These are phyloP conservation scores for Linyphia triangularis DNA, from an alignment of 2,888 invertebrate genomes.

Conservation along the genomic window DNA sequence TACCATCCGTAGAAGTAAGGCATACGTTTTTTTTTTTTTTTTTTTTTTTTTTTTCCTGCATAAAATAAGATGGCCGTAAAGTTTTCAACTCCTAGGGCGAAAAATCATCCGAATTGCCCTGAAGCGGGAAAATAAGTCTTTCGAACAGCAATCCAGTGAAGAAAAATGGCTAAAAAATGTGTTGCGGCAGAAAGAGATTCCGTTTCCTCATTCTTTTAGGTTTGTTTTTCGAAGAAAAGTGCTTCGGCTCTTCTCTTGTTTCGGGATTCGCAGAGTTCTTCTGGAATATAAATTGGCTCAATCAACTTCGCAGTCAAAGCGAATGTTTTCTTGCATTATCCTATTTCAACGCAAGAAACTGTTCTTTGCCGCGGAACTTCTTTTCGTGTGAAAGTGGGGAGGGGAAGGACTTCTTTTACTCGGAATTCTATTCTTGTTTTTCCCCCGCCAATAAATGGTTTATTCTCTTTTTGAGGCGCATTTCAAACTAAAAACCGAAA, in stretches of 20 bases:
- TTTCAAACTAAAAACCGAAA: neutral
- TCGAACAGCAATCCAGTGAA: neutral
- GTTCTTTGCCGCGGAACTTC: no score
- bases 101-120: neutral
- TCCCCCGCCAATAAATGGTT: neutral
- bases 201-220: neutral
- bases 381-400: neutral
- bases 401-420: neutral
- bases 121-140: neutral
- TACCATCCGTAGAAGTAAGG: neutral
- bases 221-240: neutral
- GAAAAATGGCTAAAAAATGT: neutral
- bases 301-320: neutral
- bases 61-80: neutral
- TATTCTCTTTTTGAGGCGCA: neutral
- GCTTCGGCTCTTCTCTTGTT: neutral
- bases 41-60: no score
- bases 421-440: neutral
- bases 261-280: neutral
- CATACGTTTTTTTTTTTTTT: neutral
- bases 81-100: neutral
- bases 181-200: neutral
- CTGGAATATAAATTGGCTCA: slow-evolving; percentile 11
- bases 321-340: slow-evolving; percentile 3
- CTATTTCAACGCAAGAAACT: neutral